Conservation (phyloP, 2,888 invertebrate genomes). For the Nomada hirtipes region DNA sequence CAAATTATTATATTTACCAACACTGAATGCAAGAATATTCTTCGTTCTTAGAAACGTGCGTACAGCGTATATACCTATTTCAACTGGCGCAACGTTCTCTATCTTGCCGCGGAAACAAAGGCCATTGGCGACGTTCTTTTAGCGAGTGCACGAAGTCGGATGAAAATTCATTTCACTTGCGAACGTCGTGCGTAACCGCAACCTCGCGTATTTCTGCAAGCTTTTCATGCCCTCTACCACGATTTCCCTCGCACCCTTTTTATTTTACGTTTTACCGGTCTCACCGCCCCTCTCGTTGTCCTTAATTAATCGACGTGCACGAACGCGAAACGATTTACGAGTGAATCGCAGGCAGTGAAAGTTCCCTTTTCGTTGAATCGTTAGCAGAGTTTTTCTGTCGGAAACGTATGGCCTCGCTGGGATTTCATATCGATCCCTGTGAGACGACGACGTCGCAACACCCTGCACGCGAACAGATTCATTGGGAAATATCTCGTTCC, state of each 20-base stretch:
- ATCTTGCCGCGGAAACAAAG: slow-evolving; percentile 20
- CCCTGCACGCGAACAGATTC: neutral
- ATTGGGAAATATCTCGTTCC: neutral
- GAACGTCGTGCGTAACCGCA: slow-evolving; percentile 41
- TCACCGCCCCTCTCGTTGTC: slow-evolving; percentile 37
- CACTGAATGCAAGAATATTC: no score
- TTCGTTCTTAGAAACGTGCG: neutral
- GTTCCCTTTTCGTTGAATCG: slow-evolving; percentile 48
- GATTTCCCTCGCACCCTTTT: slow-evolving; percentile 21
- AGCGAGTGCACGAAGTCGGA: slow-evolving; percentile 20
- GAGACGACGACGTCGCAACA: neutral
- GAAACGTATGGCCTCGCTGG: slow-evolving; percentile 29
- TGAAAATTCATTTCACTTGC: slow-evolving; percentile 48
- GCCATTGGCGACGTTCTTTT: slow-evolving; percentile 10
- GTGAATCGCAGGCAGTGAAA: slow-evolving; percentile 40
- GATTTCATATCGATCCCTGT: slow-evolving; percentile 42
- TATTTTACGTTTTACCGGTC: slow-evolving; percentile 1
- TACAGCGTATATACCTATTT: neutral
- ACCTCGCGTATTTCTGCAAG: slow-evolving; percentile 27
- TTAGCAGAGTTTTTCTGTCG: slow-evolving; percentile 41
- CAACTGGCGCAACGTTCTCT: neutral
- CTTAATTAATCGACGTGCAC: slow-evolving; percentile 52
- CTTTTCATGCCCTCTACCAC: slow-evolving; percentile 29
- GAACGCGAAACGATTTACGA: slow-evolving; percentile 41
- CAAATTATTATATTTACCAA: no score